phyloP scores from a whole-genome alignment of 2,797 vertebrate species.

The Pterois miles region DNA sequence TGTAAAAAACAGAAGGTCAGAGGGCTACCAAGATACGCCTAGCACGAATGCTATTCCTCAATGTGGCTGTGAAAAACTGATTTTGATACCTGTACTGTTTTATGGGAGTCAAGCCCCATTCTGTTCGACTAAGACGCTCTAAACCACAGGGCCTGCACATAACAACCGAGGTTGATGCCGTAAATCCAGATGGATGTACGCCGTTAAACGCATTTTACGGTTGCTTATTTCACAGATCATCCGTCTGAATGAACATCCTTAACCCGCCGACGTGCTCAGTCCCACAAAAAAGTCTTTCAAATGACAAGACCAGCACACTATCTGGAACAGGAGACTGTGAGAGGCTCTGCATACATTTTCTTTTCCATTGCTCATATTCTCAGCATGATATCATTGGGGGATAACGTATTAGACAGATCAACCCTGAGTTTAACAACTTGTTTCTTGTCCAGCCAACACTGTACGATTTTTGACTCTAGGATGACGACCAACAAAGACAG shows the following conservation, averaged over 20 bases:
- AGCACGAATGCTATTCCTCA: constrained; percentile 25
- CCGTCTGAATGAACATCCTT: constrained; percentile 57
- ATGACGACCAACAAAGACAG: constrained; percentile 28
- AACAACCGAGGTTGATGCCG: constrained; percentile 39
- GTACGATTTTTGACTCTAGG: constrained; percentile 6
- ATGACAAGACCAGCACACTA: constrained; percentile 18
- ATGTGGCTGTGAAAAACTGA: constrained; percentile 44
- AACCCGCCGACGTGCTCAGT: constrained; percentile 13
- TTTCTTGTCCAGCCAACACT: background rate
- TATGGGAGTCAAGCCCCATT: constrained; percentile 49
- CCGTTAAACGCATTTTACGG: constrained; percentile 54
- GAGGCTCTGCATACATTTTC: constrained; percentile 17
- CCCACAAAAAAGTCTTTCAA: constrained; percentile 35
- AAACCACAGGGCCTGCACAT: constrained; percentile 45
- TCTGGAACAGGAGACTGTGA: constrained; percentile 21
- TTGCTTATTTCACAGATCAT: constrained; percentile 73
- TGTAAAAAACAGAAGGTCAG: constrained; percentile 60
- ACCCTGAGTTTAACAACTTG: constrained; percentile 5
- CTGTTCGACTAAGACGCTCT: constrained; percentile 55
- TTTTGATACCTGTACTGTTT: constrained; percentile 61
- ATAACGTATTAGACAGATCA: background rate
- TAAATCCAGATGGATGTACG: constrained; percentile 65
- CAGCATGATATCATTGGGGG: background rate
- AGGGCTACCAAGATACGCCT: constrained; percentile 39
- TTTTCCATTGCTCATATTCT: constrained; percentile 15